These are phyloP conservation scores for Zelostemma sp. DNA, from an alignment of 1,140 invertebrate genomes.

Conservation along the genomic window DNA sequence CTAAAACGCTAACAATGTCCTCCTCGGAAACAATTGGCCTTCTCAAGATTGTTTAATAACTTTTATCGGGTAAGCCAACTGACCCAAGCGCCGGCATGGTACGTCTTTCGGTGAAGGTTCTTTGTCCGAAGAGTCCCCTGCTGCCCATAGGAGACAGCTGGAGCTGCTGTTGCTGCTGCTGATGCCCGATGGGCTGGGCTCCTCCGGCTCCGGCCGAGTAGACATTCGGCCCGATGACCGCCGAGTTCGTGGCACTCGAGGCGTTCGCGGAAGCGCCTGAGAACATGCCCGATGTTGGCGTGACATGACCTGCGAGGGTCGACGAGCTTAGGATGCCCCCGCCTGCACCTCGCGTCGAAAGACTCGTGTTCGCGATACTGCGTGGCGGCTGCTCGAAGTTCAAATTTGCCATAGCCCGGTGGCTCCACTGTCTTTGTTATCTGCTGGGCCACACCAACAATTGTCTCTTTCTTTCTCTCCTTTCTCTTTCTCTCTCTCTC, in stretches of 20 bases:
- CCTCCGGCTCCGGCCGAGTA: slow-evolving; percentile 59
- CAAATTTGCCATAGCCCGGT: slow-evolving; percentile 83
- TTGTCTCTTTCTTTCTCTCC: neutral
- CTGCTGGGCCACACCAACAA: slow-evolving; percentile 24
- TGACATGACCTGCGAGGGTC: slow-evolving; percentile 79
- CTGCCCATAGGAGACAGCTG: slow-evolving; percentile 77
- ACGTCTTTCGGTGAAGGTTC: slow-evolving; percentile 82
- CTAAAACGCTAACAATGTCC: neutral
- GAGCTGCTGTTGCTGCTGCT: slow-evolving; percentile 72
- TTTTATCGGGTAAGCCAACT: slow-evolving; percentile 42
- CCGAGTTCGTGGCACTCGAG: slow-evolving; percentile 62
- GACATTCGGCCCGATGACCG: slow-evolving; percentile 63
- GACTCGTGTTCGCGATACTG: slow-evolving; percentile 79
- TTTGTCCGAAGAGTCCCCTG: slow-evolving; percentile 77
- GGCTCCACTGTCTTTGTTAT: slow-evolving; percentile 41
- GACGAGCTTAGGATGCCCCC: slow-evolving; percentile 73
- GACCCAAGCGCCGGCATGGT: slow-evolving; percentile 79
- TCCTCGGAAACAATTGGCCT: neutral
- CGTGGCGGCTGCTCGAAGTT: slow-evolving; percentile 85
- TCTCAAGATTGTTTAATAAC: neutral
- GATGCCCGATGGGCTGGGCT: slow-evolving; percentile 57
- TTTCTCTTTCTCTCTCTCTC: too few species aligned
- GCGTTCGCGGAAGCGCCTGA: slow-evolving; percentile 69
- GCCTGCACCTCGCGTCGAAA: slow-evolving; percentile 73
- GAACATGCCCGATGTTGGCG: slow-evolving; percentile 77